Evolutionary conservation across 2,113 vertebrate genomes (phyloP), one percentile per base, ranked within the genome.

Genomic region (Epinephelus cyanopodus): DNA sequence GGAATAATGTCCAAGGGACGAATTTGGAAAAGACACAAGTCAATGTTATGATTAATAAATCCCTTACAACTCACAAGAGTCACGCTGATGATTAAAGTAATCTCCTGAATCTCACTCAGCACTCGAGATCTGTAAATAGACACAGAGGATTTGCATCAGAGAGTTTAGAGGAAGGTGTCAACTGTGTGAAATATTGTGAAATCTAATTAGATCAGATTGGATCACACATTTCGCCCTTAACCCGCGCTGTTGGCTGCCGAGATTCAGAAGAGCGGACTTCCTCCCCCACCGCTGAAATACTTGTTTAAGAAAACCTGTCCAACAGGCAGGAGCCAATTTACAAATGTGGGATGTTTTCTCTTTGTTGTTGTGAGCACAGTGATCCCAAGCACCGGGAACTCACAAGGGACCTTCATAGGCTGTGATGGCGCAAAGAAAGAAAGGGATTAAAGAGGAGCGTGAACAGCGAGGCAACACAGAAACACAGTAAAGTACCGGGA

Each of bases 281-380:
- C 84, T 84, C 82, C 64, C 48, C 71, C 83, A 81, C 80, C 2
- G 62, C 60, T 74, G 73, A 69, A 74, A 74, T 18, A 74, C 67
- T 87, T 91, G 87, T 91, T 91, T 89, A 74, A 83, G 70, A 81
- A 81, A 85, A 82, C 75, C 58, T 65, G 39, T 91, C 90, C 90
- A 93, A 91, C 89, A 92, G 90, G 88, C 89, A 88, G 72, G 72
- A 73, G 76, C 58, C 84, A 82, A 66, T 87, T 82, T 80, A 87
- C 77, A 89, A 91, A 92, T 82, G 86, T 77, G 87, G 82, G 82
- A 86, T 88, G 82, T 90, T 89, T 89, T 85, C 82, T 86, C 92
- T 93, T 89, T 92, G 87, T 90, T 93, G 92, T 87, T 83, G 91
- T 84, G 19, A 89, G 85, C 71, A 68, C 74, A 86, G 87, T 87